Percentiles rank a stretch among this genome's conserved stretches.
Conservation (phyloP, 2,797 vertebrate genomes). For the Hypotaenidia philippensis region DNA sequence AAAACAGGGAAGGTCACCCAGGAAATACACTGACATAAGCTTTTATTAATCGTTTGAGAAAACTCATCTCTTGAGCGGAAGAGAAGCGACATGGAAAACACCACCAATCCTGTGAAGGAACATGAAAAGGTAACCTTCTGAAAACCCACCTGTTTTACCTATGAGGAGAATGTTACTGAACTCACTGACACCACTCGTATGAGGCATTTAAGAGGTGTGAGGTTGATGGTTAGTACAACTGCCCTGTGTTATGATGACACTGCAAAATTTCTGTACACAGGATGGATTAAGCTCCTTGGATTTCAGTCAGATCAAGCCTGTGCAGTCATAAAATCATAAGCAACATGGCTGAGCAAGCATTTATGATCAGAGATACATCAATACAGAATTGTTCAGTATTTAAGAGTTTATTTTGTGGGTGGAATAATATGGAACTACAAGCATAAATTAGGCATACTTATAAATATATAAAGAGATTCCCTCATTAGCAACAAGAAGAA, state of each 20-base stretch:
- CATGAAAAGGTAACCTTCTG: neutral
- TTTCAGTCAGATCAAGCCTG: neutral
- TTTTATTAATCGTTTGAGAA: neutral
- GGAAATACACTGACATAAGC: accelerated
- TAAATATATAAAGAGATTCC: neutral
- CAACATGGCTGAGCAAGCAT: neutral
- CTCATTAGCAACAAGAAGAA: neutral
- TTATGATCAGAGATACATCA: neutral
- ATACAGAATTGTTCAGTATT: neutral
- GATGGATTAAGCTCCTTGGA: neutral
- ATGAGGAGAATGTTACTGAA: neutral
- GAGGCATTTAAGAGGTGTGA: neutral
- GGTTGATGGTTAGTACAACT: neutral
- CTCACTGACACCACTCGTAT: neutral
- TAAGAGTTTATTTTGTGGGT: neutral
- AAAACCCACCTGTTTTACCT: neutral
- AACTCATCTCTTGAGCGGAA: neutral
- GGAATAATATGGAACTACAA: neutral
- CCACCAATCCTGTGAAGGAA: neutral
- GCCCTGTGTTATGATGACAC: neutral
- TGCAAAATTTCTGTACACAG: neutral
- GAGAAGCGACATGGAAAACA: neutral
- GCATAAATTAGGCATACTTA: neutral
- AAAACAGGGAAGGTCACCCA: neutral
- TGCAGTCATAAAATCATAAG: neutral